A percentile compares a stretch with the other conserved stretches of the same genome.
Evolutionary conservation across 2,113 vertebrate species (phyloP).

Genomic region (Prolemur simus): DNA sequence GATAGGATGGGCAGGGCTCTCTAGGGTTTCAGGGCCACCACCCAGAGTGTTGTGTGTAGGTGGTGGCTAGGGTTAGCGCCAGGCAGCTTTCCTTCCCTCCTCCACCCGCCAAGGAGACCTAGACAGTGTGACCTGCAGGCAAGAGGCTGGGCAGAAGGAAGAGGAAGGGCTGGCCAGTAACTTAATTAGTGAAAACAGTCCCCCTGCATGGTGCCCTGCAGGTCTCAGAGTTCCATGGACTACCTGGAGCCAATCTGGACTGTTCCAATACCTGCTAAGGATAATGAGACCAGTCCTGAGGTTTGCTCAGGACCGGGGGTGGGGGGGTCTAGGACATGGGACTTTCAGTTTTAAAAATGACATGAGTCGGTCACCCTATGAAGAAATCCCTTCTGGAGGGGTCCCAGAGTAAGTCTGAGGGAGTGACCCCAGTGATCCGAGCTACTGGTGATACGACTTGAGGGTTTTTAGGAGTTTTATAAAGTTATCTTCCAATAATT

Average conservation of each 20-base stretch:
- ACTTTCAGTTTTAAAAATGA: neutral
- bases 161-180: neutral
- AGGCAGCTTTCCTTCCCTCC: neutral
- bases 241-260: neutral
- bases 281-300: neutral
- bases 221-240: neutral
- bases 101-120: neutral
- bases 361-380: neutral
- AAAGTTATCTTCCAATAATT: neutral
- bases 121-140: neutral
- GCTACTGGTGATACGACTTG: neutral
- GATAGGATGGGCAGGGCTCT: neutral
- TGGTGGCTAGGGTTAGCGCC: neutral
- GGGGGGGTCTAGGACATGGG: no score
- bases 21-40: neutral
- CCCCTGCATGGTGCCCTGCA: rapidly evolving
- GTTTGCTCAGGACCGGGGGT: neutral
- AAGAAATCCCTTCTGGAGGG: neutral
- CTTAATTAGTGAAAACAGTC: neutral
- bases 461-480: neutral
- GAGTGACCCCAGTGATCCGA: neutral
- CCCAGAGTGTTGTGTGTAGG: no score
- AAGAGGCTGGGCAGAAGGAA: neutral
- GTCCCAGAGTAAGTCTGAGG: neutral
- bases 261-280: neutral